phyloP scores from a whole-genome alignment of 1,140 invertebrate species.

The Andricus grossulariae region DNA sequence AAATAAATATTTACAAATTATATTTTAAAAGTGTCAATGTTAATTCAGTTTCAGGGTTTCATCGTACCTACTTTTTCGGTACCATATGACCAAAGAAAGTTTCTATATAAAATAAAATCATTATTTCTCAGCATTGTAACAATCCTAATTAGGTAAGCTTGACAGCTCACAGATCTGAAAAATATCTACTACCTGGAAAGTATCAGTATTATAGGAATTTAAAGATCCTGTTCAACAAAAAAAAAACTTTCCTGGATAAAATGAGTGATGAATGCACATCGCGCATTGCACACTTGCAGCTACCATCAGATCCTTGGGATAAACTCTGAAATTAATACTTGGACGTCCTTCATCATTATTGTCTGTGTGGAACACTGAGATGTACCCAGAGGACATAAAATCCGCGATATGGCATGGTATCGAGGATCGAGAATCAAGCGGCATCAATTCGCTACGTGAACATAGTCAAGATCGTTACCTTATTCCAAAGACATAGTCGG shows the following conservation, averaged over 20 bases:
- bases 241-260: neutral
- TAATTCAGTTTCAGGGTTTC: too few species aligned
- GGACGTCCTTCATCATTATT: conserved; percentile 31
- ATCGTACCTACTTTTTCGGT: too few species aligned
- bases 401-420: conserved; percentile 2
- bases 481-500: conserved; percentile 12
- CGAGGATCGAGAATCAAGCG: neutral
- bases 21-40: too few species aligned
- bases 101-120: too few species aligned
- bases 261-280: conserved; percentile 5
- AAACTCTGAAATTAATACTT: conserved; percentile 31
- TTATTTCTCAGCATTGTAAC: too few species aligned
- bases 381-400: conserved; percentile 27
- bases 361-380: conserved; percentile 17
- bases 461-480: conserved; percentile 27
- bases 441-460: conserved; percentile 11
- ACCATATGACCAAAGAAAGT: too few species aligned
- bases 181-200: too few species aligned
- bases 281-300: neutral
- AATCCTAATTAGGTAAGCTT: too few species aligned
- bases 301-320: conserved; percentile 17
- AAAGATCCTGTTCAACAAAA: neutral
- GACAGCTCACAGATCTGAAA: too few species aligned
- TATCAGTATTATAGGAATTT: too few species aligned
- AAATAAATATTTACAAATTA: too few species aligned